phyloP scores from a whole-genome alignment of 2,797 vertebrate genomes.

The Xyrichtys novacula region DNA sequence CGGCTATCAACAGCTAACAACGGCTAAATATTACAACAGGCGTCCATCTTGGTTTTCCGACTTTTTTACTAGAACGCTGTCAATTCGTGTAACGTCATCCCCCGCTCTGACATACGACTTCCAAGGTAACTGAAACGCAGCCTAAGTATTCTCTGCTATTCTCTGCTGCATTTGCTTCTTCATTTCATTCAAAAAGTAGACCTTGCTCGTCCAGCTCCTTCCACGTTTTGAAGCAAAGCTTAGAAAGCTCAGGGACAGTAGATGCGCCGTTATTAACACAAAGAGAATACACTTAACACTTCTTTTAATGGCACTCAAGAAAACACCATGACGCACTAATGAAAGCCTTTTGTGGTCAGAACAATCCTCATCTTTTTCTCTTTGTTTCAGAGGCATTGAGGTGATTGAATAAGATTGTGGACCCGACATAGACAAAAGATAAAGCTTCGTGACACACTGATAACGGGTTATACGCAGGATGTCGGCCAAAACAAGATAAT shows the following conservation, averaged over 20 bases:
- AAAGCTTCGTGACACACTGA: conserved; percentile 53
- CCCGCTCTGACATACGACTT: too few relatives aligned
- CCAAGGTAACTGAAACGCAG: too few relatives aligned
- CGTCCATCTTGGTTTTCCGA: too few relatives aligned
- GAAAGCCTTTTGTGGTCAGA: conserved; percentile 29
- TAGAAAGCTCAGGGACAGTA: conserved; percentile 1
- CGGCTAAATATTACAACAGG: too few relatives aligned
- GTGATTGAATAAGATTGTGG: conserved; percentile 49
- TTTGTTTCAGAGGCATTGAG: conserved; percentile 38
- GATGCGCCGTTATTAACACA: not conserved
- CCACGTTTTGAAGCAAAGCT: conserved; percentile 10
- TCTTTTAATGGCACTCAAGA: conserved; percentile 23
- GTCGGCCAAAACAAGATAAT: conserved; percentile 58
- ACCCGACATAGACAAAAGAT: conserved; percentile 33
- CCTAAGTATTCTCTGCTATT: too few relatives aligned
- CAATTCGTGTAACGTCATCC: too few relatives aligned
- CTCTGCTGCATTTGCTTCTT: not conserved
- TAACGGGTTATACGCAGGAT: conserved; percentile 47
- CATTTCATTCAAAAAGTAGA: conserved; percentile 6
- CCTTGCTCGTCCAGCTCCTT: not conserved
- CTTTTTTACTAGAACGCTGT: too few relatives aligned
- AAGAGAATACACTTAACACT: conserved; percentile 4
- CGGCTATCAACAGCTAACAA: too few relatives aligned
- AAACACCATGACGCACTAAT: conserved; percentile 22
- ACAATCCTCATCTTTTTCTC: conserved; percentile 9